Conservation (phyloP, 2,888 invertebrate species). For the Drosophila anceps region DNA sequence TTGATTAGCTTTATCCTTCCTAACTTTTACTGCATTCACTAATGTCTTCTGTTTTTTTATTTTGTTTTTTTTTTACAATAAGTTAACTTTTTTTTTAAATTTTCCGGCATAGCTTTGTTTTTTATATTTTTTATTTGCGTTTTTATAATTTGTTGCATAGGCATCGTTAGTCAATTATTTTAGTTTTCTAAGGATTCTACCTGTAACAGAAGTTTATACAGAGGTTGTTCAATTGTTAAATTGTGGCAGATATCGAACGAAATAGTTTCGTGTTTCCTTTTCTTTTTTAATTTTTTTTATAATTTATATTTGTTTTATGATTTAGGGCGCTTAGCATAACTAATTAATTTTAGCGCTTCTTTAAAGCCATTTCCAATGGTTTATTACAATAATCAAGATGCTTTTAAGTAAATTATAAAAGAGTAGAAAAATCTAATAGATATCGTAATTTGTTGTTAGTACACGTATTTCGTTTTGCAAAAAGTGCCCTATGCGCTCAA, state of each 20-base stretch:
- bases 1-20: slow-evolving; percentile 53
- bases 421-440: slow-evolving; percentile 82
- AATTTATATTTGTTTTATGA: slow-evolving; percentile 37
- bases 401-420: slow-evolving; percentile 75
- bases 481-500: slow-evolving; percentile 81
- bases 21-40: slow-evolving; percentile 41
- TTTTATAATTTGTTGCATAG: slow-evolving; percentile 63
- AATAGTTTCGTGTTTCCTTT: slow-evolving; percentile 46
- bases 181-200: slow-evolving; percentile 53
- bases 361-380: slow-evolving; percentile 65
- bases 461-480: slow-evolving; percentile 72
- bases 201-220: slow-evolving; percentile 45
- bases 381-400: slow-evolving; percentile 69
- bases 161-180: slow-evolving; percentile 57
- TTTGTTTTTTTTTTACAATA: slow-evolving; percentile 62
- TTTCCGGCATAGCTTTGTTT: slow-evolving; percentile 39
- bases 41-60: slow-evolving; percentile 30
- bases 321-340: slow-evolving; percentile 71
- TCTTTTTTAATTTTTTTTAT: slow-evolving; percentile 24
- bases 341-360: slow-evolving; percentile 59
- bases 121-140: slow-evolving; percentile 31
- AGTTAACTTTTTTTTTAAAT: slow-evolving; percentile 61
- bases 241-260: slow-evolving; percentile 60
- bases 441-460: slow-evolving; percentile 65
- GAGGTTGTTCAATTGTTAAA: slow-evolving; percentile 36